A percentile compares a stretch with the other conserved stretches of the same genome.
phyloP scores from a whole-genome alignment of 2,888 invertebrate genomes.

The Cephalotes varians region DNA sequence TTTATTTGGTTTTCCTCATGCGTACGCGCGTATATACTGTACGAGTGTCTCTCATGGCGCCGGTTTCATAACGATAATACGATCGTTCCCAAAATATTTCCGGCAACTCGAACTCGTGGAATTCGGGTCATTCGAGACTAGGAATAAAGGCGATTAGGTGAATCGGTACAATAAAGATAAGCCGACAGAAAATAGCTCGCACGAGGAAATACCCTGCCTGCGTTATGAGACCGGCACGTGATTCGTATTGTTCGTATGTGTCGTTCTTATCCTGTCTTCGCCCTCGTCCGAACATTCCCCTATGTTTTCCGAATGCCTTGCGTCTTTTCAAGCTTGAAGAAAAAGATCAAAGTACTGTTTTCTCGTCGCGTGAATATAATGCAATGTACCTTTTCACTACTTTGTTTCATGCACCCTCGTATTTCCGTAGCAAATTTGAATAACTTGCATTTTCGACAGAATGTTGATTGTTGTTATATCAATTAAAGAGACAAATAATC shows the following conservation, averaged over 20 bases:
- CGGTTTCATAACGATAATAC: conserved; percentile 70
- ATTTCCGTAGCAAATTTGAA: conserved; percentile 40
- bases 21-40: conserved; percentile 51
- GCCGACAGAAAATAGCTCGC: conserved; percentile 26
- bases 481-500: background rate
- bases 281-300: conserved; percentile 56
- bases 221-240: conserved; percentile 73
- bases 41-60: conserved; percentile 53
- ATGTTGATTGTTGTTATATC: background rate
- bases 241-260: conserved; percentile 65
- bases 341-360: conserved; percentile 54
- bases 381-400: conserved; percentile 58
- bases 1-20: conserved; percentile 41
- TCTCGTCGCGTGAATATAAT: conserved; percentile 58
- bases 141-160: conserved; percentile 60
- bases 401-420: conserved; percentile 68
- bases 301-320: conserved; percentile 38
- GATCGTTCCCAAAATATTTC: conserved; percentile 49
- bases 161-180: conserved; percentile 36
- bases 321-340: conserved; percentile 36
- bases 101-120: conserved; percentile 39
- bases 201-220: conserved; percentile 34
- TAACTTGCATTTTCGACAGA: conserved; percentile 12
- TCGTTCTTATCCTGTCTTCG: conserved; percentile 61
- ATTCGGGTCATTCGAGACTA: conserved; percentile 54